Evolutionary conservation across 1,140 invertebrate genomes (phyloP).

Genomic region (Saxidomus purpurata): DNA sequence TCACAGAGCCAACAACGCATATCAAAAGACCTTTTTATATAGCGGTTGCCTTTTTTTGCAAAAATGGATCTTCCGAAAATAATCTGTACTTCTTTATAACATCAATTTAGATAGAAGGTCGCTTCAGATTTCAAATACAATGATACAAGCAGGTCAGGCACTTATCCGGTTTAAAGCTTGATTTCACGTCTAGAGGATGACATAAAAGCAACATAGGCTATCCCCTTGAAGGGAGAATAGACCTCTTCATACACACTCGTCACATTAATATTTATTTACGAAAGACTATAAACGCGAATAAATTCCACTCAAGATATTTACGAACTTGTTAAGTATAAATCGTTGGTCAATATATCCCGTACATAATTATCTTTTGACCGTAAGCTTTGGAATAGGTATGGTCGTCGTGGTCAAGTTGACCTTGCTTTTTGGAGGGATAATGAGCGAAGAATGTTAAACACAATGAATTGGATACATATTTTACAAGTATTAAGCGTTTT

Average conservation of each 20-base stretch:
- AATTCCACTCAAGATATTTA: slow-evolving; percentile 30
- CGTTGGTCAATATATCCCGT: slow-evolving; percentile 28
- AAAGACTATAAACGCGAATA: slow-evolving; percentile 11
- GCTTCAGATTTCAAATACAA: neutral
- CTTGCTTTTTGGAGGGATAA: neutral
- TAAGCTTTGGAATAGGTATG: neutral
- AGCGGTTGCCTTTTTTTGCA: no score
- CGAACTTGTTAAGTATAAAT: neutral
- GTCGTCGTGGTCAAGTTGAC: neutral
- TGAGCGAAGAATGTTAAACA: neutral
- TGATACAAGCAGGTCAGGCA: neutral
- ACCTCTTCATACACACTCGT: neutral
- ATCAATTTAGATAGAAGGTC: no score
- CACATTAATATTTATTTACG: slow-evolving; percentile 25
- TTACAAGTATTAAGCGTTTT: neutral
- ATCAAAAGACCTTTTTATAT: no score
- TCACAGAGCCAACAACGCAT: no score
- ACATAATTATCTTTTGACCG: neutral
- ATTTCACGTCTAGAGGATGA: neutral
- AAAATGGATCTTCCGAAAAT: no score
- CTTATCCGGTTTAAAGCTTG: neutral
- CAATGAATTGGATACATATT: neutral
- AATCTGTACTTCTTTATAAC: no score
- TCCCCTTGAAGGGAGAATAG: neutral
- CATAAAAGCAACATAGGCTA: neutral